Evolutionary conservation across 2,797 vertebrate species (phyloP).

Genomic region (Protosalanx chinensis): DNA sequence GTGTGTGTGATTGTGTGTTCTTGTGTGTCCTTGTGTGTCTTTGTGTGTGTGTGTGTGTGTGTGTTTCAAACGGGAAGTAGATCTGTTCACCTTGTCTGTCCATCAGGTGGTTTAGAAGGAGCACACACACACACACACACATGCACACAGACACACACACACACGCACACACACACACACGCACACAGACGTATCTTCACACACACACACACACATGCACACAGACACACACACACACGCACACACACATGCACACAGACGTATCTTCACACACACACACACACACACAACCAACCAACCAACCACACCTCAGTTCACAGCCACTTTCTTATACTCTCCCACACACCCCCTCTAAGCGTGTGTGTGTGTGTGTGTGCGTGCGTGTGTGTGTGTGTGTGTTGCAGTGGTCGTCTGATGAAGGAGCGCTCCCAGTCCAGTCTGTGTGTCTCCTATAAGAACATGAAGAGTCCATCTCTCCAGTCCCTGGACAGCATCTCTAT

Average conservation of each 20-base stretch:
- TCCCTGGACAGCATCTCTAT: conserved; percentile 94
- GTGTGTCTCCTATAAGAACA: conserved; percentile 87
- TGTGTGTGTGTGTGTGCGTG: neutral
- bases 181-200: neutral
- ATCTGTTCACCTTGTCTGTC: neutral
- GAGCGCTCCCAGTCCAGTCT: conserved; percentile 85
- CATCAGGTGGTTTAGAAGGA: neutral
- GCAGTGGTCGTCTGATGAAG: conserved; percentile 86
- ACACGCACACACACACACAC: too few relatives aligned
- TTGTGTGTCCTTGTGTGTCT: neutral
- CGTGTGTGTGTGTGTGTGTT: conserved; percentile 23
- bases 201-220: neutral
- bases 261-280: neutral
- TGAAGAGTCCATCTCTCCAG: conserved; percentile 92
- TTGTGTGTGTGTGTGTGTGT: neutral
- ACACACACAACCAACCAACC: neutral
- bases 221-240: neutral
- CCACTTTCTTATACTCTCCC: neutral
- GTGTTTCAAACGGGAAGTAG: neutral
- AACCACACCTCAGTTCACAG: neutral
- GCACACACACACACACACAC: neutral
- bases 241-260: neutral
- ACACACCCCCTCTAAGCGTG: neutral
- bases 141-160: neutral
- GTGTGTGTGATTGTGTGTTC: neutral